Evolutionary conservation across 2,888 invertebrate genomes (phyloP).

Genomic region (Lithodes maja): DNA sequence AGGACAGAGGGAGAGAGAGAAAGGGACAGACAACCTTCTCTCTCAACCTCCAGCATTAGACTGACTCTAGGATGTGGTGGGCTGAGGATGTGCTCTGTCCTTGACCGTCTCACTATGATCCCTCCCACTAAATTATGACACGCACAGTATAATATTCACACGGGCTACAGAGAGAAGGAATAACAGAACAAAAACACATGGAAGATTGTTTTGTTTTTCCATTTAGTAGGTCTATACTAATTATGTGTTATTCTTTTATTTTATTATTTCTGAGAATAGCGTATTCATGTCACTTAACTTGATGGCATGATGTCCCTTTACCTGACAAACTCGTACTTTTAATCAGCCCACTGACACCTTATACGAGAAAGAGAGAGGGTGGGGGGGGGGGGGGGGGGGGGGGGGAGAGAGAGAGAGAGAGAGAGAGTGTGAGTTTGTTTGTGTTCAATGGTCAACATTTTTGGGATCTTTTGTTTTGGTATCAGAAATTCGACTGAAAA

Average conservation of each 20-base stretch:
- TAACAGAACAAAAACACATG: background rate
- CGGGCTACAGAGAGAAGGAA: background rate
- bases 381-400: background rate
- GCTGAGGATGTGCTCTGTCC: background rate
- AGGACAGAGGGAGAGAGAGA: background rate
- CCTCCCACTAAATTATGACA: conserved; percentile 7
- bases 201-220: too few relatives aligned
- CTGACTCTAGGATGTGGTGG: background rate
- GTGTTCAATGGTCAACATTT: too few relatives aligned
- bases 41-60: background rate
- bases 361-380: background rate
- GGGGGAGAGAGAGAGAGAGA: background rate
- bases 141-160: too few relatives aligned
- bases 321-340: too few relatives aligned
- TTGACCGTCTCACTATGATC: background rate
- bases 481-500: background rate
- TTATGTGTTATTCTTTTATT: too few relatives aligned
- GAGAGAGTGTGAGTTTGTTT: too few relatives aligned
- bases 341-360: background rate
- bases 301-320: too few relatives aligned
- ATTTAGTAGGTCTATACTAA: too few relatives aligned
- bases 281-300: too few relatives aligned
- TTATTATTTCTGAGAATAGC: too few relatives aligned
- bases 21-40: background rate
- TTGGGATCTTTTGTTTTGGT: too few relatives aligned